Evolutionary conservation across 2,113 vertebrate species (phyloP), one percentile per base, ranked within the genome.

Genomic region (Syngnathus scovelli): DNA sequence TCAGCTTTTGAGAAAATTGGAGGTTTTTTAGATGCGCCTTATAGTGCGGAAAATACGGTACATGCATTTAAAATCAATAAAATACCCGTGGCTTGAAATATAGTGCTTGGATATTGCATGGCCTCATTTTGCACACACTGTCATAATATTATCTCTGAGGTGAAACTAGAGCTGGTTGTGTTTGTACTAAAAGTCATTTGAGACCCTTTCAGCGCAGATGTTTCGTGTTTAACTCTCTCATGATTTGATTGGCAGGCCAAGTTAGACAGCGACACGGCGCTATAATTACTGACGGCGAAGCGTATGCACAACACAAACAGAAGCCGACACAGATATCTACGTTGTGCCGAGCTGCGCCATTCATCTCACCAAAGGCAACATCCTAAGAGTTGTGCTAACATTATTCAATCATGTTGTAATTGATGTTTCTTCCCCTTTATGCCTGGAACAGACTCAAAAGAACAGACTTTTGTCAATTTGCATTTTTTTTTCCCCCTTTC

Each of bases 371-470:
- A 76, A 70, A 79, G 46, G 61, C 74, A 72, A 77, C 75, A 71
- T 74, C 72, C 75, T 79, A 64, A 74, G 81, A 81, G 69, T 83
- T 83, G 77, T 72, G 74, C 83, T 83, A 84, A 86, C 77, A 72
- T 85, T 81, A 64, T 84, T 85, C 86, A 87, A 81, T 86, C 88
- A 84, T 21, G 66, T 54, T 67, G 78, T 82, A 85, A 89, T 79
- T 84, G 78, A 82, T 85, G 83, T 86, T 62, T 62, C 23, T 51
- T 33, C 21, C 70, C 72, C 71, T 78, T 75, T 69, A 38, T 65
- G 62, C 41, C 55, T 69, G 70, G 69, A 79, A 77, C 69, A 75
- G 76, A 78, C 80, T 84, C 58, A 19, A 62, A 80, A 78, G 74
- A 78, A 75, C 76, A 55, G 67, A 70, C 77, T 67, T 79, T 74